These are phyloP conservation scores for Orthosia gracilis DNA, from an alignment of 2,888 invertebrate species.

Conservation along the genomic window DNA sequence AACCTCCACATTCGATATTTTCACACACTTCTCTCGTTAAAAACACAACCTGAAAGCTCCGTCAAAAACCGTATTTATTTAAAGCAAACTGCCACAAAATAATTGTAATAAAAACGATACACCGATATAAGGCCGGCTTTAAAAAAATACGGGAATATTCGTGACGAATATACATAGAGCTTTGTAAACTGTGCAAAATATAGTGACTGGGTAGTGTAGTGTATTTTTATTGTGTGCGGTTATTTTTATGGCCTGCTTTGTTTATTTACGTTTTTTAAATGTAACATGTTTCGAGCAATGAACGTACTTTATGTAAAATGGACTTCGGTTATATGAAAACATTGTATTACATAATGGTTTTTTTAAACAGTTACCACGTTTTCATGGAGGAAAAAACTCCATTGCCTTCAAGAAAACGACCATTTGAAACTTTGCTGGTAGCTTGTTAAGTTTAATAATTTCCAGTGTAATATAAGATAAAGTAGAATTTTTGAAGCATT, in stretches of 20 bases:
- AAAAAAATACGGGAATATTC: constrained; percentile 34
- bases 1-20: constrained; percentile 5
- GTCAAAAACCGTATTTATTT: constrained; percentile 46
- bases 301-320: not conserved
- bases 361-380: too few species aligned
- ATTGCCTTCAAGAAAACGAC: too few species aligned
- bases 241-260: constrained; percentile 22
- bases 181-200: constrained; percentile 23
- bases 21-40: constrained; percentile 22
- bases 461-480: too few species aligned
- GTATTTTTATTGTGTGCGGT: not conserved
- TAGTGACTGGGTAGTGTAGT: not conserved
- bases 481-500: too few species aligned
- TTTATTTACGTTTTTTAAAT: constrained; percentile 5
- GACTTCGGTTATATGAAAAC: not conserved
- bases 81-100: constrained; percentile 39
- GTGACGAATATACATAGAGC: not conserved
- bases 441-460: too few species aligned
- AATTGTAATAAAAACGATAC: constrained; percentile 42
- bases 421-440: too few species aligned
- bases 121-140: constrained; percentile 8
- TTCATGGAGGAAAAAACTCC: too few species aligned
- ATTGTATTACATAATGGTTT: too few species aligned
- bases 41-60: constrained; percentile 41
- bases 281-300: not conserved